Percentiles rank a stretch among this genome's conserved stretches.
Evolutionary conservation across 2,888 invertebrate genomes (phyloP).

Genomic region (Apodemia zela): DNA sequence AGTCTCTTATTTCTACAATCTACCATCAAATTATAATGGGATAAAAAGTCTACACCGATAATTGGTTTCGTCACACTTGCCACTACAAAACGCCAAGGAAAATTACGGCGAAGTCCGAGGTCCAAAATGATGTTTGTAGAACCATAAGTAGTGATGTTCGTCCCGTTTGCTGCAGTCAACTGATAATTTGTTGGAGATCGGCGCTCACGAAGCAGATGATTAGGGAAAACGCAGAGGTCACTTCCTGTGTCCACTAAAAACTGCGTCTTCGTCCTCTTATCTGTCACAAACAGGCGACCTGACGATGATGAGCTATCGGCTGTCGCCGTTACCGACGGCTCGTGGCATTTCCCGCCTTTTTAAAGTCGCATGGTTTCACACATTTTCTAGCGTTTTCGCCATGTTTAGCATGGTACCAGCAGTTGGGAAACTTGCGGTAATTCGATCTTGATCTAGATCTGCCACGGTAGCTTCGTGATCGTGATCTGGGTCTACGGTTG

Average conservation of each 20-base stretch:
- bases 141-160: conserved; percentile 38
- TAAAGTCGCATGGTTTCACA: not conserved
- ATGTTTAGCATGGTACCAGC: conserved; percentile 11
- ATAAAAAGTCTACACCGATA: conserved; percentile 42
- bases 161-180: not conserved
- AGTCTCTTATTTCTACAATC: conserved; percentile 34
- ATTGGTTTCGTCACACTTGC: conserved; percentile 41
- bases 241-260: conserved; percentile 25
- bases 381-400: not conserved
- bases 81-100: conserved; percentile 40
- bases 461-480: not conserved
- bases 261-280: conserved; percentile 25
- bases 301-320: conserved; percentile 26
- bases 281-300: conserved; percentile 34
- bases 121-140: conserved; percentile 30
- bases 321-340: conserved; percentile 31
- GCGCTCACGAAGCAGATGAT: not conserved
- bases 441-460: not conserved
- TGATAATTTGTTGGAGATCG: not conserved
- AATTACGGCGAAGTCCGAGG: conserved; percentile 38
- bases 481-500: not conserved
- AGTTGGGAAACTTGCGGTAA: not conserved
- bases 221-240: conserved; percentile 15
- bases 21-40: conserved; percentile 36
- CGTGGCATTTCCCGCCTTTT: not conserved